These are phyloP conservation scores for Fringilla coelebs DNA, from an alignment of 2,797 vertebrate species.

Conservation along the genomic window DNA sequence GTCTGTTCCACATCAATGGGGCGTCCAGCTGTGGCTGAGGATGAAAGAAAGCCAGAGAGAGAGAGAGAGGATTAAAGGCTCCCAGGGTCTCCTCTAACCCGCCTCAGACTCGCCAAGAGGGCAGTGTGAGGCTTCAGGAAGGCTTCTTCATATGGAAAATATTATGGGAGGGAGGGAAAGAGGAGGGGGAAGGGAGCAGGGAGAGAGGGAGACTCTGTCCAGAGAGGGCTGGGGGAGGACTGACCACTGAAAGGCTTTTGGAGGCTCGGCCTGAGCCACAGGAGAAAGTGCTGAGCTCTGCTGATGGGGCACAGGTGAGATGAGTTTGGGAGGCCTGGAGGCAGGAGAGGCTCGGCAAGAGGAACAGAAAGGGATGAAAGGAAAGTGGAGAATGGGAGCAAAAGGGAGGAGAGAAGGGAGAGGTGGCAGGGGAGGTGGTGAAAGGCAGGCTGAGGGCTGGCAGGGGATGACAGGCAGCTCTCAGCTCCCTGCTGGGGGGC, in stretches of 20 bases:
- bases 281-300: not conserved
- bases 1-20: conserved; percentile 89
- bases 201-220: conserved; percentile 4
- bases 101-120: conserved; percentile 53
- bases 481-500: not conserved
- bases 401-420: not conserved
- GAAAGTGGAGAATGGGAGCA: not conserved
- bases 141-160: conserved; percentile 61
- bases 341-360: accelerated
- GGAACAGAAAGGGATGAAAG: not conserved
- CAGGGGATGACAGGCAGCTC: not conserved
- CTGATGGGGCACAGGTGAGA: not conserved
- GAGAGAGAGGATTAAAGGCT: conserved; percentile 43
- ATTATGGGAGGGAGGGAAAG: conserved; percentile 44
- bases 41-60: conserved; percentile 74
- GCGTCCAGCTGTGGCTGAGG: conserved; percentile 83
- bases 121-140: conserved; percentile 36
- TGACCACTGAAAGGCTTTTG: not conserved
- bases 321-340: not conserved
- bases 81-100: conserved; percentile 49
- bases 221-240: not conserved
- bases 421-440: not conserved
- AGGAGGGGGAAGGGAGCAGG: not conserved
- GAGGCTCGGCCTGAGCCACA: not conserved
- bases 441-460: not conserved